Base-by-base conservation (phyloP, 2,888 invertebrate genomes). In the Lasioglossum lativentre region DNA sequence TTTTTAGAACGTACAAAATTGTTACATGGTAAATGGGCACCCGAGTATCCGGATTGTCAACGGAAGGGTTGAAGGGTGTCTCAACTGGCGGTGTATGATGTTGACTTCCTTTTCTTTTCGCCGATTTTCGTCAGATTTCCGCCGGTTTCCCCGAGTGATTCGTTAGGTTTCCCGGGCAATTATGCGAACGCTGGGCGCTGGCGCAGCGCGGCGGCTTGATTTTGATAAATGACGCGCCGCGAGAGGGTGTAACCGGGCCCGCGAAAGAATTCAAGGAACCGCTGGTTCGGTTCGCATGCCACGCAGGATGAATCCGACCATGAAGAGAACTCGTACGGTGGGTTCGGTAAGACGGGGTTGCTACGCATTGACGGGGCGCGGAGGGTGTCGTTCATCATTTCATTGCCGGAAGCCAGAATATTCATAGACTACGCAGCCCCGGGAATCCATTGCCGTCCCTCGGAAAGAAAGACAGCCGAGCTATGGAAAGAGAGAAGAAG, bases 321-420 rank as follows among this genome's bases (percentile, higher is more conserved):
- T 93, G 91, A 92, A 91, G 89, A 30, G 52, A 52, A 23, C 52
- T 52, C 52, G 52, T 52, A n/a, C 52, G 52, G 52, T 52, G 52
- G 52, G 52, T 52, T 52, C 90, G 89, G 76, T 79, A 78, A 86
- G 78, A 59, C 63, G 75, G 72, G 85, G 88, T n/a, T n/a, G n/a
- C 83, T 82, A 83, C 87, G 86, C 85, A 79, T 82, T 72, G 83
- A 86, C 75, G 82, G 83, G 75, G 88, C 3, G 89, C 3, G 89
- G 89, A 88, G 87, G 85, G 86, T 91, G 89, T 93, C 94, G 93
- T 94, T 94, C 93, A 93, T 95, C 95, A 95, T 94, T 93, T 92
- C 91, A 91, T 92, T 92, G 91, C 91, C 91, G 88, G 83, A 88
- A 91, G 90, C 90, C 89, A 85, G 94, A 94, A 95, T 95, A 94